Evolutionary conservation across 2,797 vertebrate species (phyloP).

Genomic region (Basileuterus tristriatus): DNA sequence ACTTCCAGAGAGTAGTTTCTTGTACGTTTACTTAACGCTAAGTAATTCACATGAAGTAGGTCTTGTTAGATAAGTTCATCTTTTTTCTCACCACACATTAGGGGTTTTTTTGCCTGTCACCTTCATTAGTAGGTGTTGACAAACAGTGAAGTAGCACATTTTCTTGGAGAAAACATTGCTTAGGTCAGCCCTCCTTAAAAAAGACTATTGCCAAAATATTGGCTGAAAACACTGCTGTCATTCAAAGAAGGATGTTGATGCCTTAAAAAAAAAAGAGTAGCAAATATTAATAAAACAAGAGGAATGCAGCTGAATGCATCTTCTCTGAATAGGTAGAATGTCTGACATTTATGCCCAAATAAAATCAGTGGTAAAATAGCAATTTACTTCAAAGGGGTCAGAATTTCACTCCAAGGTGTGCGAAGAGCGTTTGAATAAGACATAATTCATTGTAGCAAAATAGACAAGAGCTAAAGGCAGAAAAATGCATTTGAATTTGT

Average conservation of each 20-base stretch:
- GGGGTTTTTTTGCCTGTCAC: neutral
- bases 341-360: neutral
- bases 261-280: neutral
- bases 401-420: neutral
- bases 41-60: neutral
- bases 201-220: neutral
- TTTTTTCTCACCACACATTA: neutral
- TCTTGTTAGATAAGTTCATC: neutral
- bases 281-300: neutral
- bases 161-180: neutral
- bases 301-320: neutral
- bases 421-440: neutral
- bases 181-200: neutral
- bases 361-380: neutral
- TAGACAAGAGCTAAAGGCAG: neutral
- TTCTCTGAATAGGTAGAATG: neutral
- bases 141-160: neutral
- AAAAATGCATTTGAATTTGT: neutral
- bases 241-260: neutral
- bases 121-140: neutral
- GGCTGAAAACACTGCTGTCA: neutral
- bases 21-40: fast-evolving
- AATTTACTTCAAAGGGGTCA: neutral
- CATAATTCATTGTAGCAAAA: neutral
- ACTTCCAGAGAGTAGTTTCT: neutral